Percentiles rank a stretch among this genome's conserved stretches.
Evolutionary conservation across 2,797 vertebrate species (phyloP).

Genomic region (Helarctos malayanus): DNA sequence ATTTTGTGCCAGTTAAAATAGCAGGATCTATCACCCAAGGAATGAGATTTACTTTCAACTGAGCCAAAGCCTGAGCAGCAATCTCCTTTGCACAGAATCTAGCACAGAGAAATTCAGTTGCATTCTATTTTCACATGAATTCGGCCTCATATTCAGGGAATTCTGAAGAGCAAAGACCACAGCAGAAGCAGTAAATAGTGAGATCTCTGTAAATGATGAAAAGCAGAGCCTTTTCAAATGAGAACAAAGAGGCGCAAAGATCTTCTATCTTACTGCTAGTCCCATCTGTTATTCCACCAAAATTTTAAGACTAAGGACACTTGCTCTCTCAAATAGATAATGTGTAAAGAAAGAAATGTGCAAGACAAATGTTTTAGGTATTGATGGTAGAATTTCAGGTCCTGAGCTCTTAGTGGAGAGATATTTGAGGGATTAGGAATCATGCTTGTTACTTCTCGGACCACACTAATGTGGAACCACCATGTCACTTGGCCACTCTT

Average conservation of each 20-base stretch:
- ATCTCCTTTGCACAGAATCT: not conserved
- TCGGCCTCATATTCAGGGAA: not conserved
- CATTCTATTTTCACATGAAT: not conserved
- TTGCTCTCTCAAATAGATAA: not conserved
- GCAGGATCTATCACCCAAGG: not conserved
- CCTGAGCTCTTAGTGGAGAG: slow-evolving; percentile 3
- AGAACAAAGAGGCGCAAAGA: not conserved
- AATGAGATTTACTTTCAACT: slow-evolving; percentile 38
- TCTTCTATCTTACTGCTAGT: not conserved
- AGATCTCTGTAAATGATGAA: slow-evolving; percentile 17
- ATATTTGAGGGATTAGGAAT: not conserved
- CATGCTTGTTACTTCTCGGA: not conserved
- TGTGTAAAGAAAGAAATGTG: not conserved
- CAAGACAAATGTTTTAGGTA: not conserved
- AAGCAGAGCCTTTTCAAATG: slow-evolving; percentile 42
- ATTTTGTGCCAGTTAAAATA: not conserved
- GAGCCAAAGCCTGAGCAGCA: not conserved
- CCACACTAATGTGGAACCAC: not conserved
- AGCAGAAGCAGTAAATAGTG: not conserved
- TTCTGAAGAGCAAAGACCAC: slow-evolving; percentile 28
- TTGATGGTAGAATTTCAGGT: slow-evolving; percentile 18
- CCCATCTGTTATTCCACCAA: not conserved
- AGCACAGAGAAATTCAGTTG: not conserved
- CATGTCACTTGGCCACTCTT: not conserved
- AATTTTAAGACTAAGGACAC: not conserved